These are phyloP conservation scores for Potorous gilbertii DNA, from an alignment of 2,797 vertebrate species.

Conservation along the genomic window DNA sequence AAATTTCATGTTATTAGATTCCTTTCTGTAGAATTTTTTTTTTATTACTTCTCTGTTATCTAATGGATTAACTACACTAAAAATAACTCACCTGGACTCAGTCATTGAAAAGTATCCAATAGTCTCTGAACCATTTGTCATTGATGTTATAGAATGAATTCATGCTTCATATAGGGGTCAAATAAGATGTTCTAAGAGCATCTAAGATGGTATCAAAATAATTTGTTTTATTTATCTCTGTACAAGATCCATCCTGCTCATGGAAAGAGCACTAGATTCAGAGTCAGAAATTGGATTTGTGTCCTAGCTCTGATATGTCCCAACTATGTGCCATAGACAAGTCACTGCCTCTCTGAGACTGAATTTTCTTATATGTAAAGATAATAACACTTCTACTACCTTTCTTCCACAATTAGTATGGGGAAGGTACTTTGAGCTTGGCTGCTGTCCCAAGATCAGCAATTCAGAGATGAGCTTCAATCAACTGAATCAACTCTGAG, in stretches of 20 bases:
- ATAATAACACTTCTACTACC: background rate
- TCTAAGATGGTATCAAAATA: background rate
- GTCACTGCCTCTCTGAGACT: background rate
- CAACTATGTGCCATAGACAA: background rate
- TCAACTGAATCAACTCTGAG: background rate
- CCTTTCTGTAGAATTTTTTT: background rate
- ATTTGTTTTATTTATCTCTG: background rate
- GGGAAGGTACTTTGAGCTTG: background rate
- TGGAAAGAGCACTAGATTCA: background rate
- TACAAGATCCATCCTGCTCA: background rate
- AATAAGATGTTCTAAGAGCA: background rate
- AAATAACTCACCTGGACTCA: background rate
- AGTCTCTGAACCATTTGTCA: background rate
- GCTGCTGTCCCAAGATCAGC: background rate
- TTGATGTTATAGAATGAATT: background rate
- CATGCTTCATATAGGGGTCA: background rate
- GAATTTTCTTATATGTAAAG: background rate
- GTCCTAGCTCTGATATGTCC: background rate
- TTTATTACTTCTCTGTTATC: constrained; percentile 6
- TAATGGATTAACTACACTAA: constrained; percentile 24
- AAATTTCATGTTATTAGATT: constrained; percentile 23
- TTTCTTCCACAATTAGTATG: background rate
- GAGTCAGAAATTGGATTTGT: background rate
- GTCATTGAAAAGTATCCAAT: background rate
- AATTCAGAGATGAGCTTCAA: background rate